Conservation (phyloP, 2,113 vertebrate species). For the Sander vitreus region DNA sequence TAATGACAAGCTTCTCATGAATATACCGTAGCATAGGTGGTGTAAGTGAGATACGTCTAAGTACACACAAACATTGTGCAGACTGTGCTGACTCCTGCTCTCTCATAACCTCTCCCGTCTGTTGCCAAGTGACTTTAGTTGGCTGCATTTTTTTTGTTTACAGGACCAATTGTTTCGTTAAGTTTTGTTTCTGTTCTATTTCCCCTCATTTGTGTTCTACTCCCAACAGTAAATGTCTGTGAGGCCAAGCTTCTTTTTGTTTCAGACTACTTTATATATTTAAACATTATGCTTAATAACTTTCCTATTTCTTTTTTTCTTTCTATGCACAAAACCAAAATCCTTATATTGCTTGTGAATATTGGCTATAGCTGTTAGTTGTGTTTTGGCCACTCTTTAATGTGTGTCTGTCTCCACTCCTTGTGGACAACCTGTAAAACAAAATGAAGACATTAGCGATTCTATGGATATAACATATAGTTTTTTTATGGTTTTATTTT, state of each 20-base stretch:
- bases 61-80: constrained; percentile 72
- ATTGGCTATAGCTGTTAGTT: constrained; percentile 80
- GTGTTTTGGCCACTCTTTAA: constrained; percentile 77
- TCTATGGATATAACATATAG: constrained; percentile 29
- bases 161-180: constrained; percentile 81
- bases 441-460: constrained; percentile 73
- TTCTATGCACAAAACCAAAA: constrained; percentile 80
- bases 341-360: constrained; percentile 76
- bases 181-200: constrained; percentile 75
- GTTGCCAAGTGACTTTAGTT: constrained; percentile 82
- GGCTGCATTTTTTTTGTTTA: constrained; percentile 81
- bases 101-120: constrained; percentile 82
- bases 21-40: constrained; percentile 67
- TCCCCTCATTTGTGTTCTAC: constrained; percentile 79
- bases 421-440: constrained; percentile 79
- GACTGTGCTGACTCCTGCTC: constrained; percentile 80
- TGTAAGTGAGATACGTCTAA: constrained; percentile 68
- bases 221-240: constrained; percentile 80
- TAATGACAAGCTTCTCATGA: constrained; percentile 79
- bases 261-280: constrained; percentile 73
- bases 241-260: constrained; percentile 81
- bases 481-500: constrained; percentile 32
- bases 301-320: constrained; percentile 78
- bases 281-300: constrained; percentile 77
- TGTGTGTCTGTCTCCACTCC: constrained; percentile 76